Evolutionary conservation across 2,888 invertebrate species (phyloP), one percentile per base, ranked within the genome.

Genomic region (Xestia xanthographa): DNA sequence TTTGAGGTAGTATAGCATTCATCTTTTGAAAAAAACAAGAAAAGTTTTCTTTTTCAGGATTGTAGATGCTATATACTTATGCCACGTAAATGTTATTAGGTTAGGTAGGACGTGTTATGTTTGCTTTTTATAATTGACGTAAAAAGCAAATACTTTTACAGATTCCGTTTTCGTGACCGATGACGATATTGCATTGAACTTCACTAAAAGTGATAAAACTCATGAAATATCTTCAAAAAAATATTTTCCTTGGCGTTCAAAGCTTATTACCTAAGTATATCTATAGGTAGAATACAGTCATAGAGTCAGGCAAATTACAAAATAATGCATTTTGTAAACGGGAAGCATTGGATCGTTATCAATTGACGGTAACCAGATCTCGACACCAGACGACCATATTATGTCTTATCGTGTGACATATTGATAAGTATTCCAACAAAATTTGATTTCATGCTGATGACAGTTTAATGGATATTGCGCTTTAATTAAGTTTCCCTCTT

Each of bases 371-470:
- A 66, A 76, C 50, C 60, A n/a, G 75, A 76, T 53, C 75, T 17
- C 38, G 17, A 8, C 50, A 45, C 75, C 75, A 76, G 79, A 79
- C 62, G 79, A 26, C 79, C 53, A 43, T 26, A 38, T 43, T 26
- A 41, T 5, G 26, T 5, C 56, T 83, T 82, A 83, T 82, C 74
- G 63, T 73, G 73, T 60, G 72, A 75, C 72, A 75, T 34, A 11
- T 48, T n/a, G 20, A 9, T 43, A 76, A 67, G 63, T 74, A 75
- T 66, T 48, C 65, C 66, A 77, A 76, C 62, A 77, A 68, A 77
- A 84, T 80, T 86, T 34, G 22, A 84, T 82, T 86, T 84, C 78
- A 83, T 78, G 77, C 74, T 41, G 48, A 58, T 29, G 38, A 50
- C 63, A 62, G n/a, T 76, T 79, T 66, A 67, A 81, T 72, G 60